Conservation (phyloP, 1,140 invertebrate genomes). For the Anagrus nilaparvatae region DNA sequence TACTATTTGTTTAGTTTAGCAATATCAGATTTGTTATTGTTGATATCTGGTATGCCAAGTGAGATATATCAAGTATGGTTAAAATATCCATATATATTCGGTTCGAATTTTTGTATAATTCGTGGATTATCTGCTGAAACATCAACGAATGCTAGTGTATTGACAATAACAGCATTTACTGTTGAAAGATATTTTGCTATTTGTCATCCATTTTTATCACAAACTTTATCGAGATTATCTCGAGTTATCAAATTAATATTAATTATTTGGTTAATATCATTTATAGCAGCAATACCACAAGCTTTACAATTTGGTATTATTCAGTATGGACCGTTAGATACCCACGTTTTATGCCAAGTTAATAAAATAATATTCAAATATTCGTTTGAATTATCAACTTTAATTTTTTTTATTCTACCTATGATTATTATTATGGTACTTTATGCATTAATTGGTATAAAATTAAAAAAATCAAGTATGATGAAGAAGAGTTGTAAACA, state of each 20-base stretch:
- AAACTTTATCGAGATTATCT: slow-evolving; percentile 72
- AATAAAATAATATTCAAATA: slow-evolving; percentile 55
- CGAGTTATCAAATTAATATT: slow-evolving; percentile 61
- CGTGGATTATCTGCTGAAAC: slow-evolving; percentile 78
- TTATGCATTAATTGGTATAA: slow-evolving; percentile 70
- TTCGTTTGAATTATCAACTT: slow-evolving; percentile 75
- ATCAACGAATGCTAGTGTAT: slow-evolving; percentile 84
- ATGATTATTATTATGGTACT: slow-evolving; percentile 77
- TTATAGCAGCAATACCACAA: slow-evolving; percentile 68
- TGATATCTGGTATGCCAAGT: slow-evolving; percentile 68
- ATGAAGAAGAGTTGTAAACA: slow-evolving; percentile 37
- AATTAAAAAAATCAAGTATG: slow-evolving; percentile 54
- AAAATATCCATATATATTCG: slow-evolving; percentile 80
- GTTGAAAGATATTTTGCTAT: slow-evolving; percentile 87
- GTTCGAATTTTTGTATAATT: slow-evolving; percentile 73
- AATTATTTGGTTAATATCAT: slow-evolving; percentile 57
- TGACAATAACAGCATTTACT: slow-evolving; percentile 90
- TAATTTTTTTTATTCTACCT: slow-evolving; percentile 77
- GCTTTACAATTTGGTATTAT: slow-evolving; percentile 64
- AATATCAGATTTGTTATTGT: slow-evolving; percentile 81
- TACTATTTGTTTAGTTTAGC: slow-evolving; percentile 92
- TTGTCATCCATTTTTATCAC: slow-evolving; percentile 81
- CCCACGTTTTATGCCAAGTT: slow-evolving; percentile 45
- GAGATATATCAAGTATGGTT: slow-evolving; percentile 84
- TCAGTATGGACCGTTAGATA: slow-evolving; percentile 34